phyloP scores from a whole-genome alignment of 2,797 vertebrate species.

The Ambastaia sidthimunki region DNA sequence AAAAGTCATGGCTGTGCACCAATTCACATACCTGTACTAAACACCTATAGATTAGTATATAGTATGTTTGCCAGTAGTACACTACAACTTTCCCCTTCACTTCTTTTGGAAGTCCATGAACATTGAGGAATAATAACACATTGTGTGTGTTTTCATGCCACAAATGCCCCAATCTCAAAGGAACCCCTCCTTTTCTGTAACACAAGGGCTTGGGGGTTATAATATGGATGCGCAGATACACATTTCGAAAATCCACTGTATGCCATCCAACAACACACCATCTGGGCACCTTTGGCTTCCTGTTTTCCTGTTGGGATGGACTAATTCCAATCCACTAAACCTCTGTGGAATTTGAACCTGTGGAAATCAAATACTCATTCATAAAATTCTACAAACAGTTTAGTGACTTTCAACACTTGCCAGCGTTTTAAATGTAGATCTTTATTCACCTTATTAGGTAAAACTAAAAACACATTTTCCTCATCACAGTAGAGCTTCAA shows the following conservation, averaged over 20 bases:
- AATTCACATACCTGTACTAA: no score
- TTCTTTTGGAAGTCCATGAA: no score
- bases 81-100: no score
- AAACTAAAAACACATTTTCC: neutral
- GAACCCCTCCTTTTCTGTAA: no score
- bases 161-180: neutral
- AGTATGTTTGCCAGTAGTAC: no score
- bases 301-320: neutral
- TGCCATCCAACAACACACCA: conserved; percentile 6
- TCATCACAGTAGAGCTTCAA: neutral
- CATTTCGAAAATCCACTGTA: neutral
- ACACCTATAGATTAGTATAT: no score
- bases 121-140: no score
- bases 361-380: neutral
- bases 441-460: neutral
- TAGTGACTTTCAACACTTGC: no score
- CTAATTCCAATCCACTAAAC: neutral
- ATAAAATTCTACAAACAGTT: neutral
- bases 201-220: neutral
- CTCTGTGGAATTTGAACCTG: neutral
- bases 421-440: neutral
- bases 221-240: neutral
- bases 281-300: conserved; percentile 7
- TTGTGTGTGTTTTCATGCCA: neutral
- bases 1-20: no score